Base-by-base conservation (phyloP, 2,888 invertebrate genomes). In the Drosophila bunnanda region DNA sequence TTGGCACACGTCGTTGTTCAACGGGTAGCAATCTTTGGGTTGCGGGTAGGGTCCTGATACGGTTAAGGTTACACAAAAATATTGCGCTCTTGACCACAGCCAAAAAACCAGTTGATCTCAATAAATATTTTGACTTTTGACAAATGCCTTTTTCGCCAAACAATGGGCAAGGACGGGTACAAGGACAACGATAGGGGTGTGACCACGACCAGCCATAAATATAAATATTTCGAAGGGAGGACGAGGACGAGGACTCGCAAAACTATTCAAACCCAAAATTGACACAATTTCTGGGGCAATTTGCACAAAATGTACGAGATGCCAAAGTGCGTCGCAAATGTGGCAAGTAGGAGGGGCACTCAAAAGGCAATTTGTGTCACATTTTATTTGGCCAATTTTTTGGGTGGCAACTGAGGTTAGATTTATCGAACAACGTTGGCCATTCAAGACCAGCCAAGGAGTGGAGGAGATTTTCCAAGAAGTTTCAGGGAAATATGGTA, bases 51-150 rank as follows among this genome's bases (percentile, higher is more conserved):
- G 48, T 59, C 57, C 39, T 54, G 57, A 66, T 68, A 57, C 69
- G 67, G 67, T 58, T 68, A 68, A 57, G 69, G 67, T 69, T 68
- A 69, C 70, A 69, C 25, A 56, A 50, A 66, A 32, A 52, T 46
- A 46, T n/a, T 44, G 36, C 52, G 38, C 46, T 69, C 48, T 69
- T 69, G 53, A 74, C 58, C 50, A 68, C 54, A 55, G 59, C 72
- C 52, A 55, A 60, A 82, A 48, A 81, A 84, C 75, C 82, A 77
- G 76, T 84, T 89, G 90, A 89, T 86, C 88, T 90, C 86, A 88
- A 89, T 90, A 90, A 89, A 90, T 89, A 89, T 90, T 90, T 89
- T 86, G 88, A 88, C 86, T 86, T 68, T 79, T 88, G 89, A 90
- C 88, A 88, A 83, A 87, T 79, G 77, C 80, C 79, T 77, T 70